A percentile compares a stretch with the other conserved stretches of the same genome.
Conservation (phyloP, 1,140 invertebrate species). For the Drepana arcuata region DNA sequence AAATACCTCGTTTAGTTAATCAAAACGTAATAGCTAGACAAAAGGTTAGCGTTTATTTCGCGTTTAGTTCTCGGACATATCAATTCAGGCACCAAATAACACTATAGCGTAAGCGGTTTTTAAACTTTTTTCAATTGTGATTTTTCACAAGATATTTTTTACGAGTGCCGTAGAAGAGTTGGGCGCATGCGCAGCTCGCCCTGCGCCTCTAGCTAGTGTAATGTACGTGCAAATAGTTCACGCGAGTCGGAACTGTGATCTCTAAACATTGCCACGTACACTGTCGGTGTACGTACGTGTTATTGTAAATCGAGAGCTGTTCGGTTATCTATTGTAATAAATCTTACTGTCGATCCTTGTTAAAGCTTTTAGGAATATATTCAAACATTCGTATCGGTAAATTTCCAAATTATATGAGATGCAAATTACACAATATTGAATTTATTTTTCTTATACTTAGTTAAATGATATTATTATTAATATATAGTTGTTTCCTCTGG, state of each 20-base stretch:
- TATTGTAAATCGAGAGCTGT: constrained; percentile 28
- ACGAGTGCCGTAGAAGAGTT: too few relatives aligned
- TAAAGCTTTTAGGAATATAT: constrained; percentile 48
- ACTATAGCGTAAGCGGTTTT: constrained; percentile 60
- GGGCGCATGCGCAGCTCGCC: too few relatives aligned
- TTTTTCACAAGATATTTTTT: too few relatives aligned
- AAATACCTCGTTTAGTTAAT: constrained; percentile 68
- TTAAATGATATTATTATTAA: constrained; percentile 33
- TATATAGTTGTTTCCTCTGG: constrained; percentile 47
- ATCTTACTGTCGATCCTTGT: constrained; percentile 26
- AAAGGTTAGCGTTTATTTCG: constrained; percentile 57
- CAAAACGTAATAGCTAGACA: constrained; percentile 57
- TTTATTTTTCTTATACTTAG: constrained; percentile 37
- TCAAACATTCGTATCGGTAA: constrained; percentile 42
- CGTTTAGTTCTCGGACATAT: constrained; percentile 67
- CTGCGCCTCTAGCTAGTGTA: too few relatives aligned
- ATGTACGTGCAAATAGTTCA: constrained; percentile 36
- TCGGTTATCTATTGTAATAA: constrained; percentile 15
- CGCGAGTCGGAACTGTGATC: constrained; percentile 33
- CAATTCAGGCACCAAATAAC: constrained; percentile 68
- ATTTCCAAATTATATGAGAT: constrained; percentile 26
- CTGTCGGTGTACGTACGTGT: constrained; percentile 34
- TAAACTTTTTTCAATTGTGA: constrained; percentile 52
- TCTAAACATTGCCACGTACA: constrained; percentile 36
- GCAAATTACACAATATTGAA: constrained; percentile 43